phyloP scores from a whole-genome alignment of 1,140 invertebrate species.

The Glomeris maerens region DNA sequence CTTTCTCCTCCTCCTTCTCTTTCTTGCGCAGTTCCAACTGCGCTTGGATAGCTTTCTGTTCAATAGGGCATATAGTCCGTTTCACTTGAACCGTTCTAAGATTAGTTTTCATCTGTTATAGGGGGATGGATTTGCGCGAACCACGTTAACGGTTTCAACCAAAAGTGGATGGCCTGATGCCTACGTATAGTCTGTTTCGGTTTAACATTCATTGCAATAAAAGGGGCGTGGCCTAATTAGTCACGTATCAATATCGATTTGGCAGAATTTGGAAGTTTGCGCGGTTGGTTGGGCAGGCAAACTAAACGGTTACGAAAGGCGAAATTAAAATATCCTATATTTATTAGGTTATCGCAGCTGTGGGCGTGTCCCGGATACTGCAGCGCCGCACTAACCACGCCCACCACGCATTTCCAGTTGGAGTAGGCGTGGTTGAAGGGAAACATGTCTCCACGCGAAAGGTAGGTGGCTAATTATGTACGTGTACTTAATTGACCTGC shows the following conservation, averaged over 20 bases:
- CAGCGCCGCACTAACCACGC: not conserved
- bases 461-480: not conserved
- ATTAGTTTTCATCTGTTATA: not conserved
- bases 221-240: too few species aligned
- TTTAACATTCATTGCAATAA: not conserved
- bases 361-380: not conserved
- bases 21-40: conserved; percentile 4
- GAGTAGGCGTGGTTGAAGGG: not conserved
- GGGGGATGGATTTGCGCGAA: too few species aligned
- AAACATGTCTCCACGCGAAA: not conserved
- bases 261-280: too few species aligned
- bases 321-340: too few species aligned
- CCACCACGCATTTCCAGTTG: not conserved
- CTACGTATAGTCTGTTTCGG: not conserved
- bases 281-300: too few species aligned
- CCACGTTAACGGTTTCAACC: too few species aligned
- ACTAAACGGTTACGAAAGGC: too few species aligned
- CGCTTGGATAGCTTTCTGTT: conserved; percentile 4
- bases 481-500: conserved; percentile 1
- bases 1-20: conserved; percentile 2
- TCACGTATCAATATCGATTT: too few species aligned
- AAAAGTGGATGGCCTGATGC: not conserved
- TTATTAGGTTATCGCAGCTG: too few species aligned
- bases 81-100: not conserved
- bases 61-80: not conserved